Conservation (phyloP, 92 coral and sea anemone genomes). For the Montipora capitata region DNA sequence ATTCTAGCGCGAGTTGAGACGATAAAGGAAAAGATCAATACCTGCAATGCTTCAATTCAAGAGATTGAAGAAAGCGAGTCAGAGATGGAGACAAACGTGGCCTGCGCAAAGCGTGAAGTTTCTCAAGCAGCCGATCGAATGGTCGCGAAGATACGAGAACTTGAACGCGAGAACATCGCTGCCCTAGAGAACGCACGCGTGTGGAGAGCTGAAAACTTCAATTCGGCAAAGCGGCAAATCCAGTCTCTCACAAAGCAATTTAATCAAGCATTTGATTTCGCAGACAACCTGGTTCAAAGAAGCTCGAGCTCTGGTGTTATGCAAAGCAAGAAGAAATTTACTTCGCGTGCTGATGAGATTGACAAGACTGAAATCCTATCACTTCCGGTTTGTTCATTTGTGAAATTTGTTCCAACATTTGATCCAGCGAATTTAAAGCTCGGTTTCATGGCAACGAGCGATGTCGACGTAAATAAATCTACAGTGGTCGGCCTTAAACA, state of each 20-base stretch:
- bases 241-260: background rate
- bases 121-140: slow-evolving; percentile 3
- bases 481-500: background rate
- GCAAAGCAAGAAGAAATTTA: background rate
- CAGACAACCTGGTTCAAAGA: background rate
- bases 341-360: background rate
- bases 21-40: background rate
- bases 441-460: background rate
- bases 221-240: background rate
- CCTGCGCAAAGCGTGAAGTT: background rate
- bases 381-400: background rate
- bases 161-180: background rate
- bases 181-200: background rate
- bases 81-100: background rate
- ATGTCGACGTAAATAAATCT: background rate
- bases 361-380: background rate
- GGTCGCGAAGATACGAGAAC: background rate
- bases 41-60: background rate
- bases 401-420: background rate
- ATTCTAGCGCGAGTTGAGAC: background rate
- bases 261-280: slow-evolving; percentile 5
- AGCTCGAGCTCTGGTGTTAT: background rate
- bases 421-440: background rate
- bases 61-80: background rate
- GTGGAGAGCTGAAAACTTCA: background rate